These are phyloP conservation scores for Scrobipalpa costella DNA, from an alignment of 2,888 invertebrate genomes.

Conservation along the genomic window DNA sequence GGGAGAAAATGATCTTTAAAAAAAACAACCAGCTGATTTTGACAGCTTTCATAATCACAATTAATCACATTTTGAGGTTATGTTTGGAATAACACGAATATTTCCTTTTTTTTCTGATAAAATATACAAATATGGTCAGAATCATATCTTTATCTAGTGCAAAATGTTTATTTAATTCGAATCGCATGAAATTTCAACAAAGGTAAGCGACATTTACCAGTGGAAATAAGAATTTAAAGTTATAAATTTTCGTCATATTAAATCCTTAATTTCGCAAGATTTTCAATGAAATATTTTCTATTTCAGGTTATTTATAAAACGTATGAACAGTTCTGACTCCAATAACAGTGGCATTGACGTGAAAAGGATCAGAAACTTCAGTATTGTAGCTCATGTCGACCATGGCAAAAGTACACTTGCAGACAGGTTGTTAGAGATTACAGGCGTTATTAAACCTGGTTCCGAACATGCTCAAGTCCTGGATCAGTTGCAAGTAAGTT, in stretches of 20 bases:
- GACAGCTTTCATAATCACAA: not conserved
- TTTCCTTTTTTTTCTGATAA: not conserved
- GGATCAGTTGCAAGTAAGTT: constrained; percentile 85
- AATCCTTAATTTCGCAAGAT: not conserved
- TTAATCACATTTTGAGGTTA: constrained; percentile 7
- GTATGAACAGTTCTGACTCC: constrained; percentile 50
- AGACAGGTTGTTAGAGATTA: constrained; percentile 95
- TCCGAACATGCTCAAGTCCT: constrained; percentile 86
- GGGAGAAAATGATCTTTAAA: not conserved
- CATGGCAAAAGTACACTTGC: constrained; percentile 99
- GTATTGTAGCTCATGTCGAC: constrained; percentile 99
- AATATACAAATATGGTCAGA: constrained; percentile 25
- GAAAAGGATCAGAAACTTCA: constrained; percentile 91
- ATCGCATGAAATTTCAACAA: constrained; percentile 31
- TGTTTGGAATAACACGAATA: not conserved
- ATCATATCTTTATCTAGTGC: constrained; percentile 22
- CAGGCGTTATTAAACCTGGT: constrained; percentile 88
- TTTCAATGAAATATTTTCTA: not conserved
- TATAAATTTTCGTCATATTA: not conserved
- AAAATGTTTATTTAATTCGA: constrained; percentile 23
- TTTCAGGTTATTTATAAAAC: constrained; percentile 44
- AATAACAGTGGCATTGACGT: constrained; percentile 46
- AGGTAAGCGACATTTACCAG: constrained; percentile 30
- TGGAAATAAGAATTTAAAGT: not conserved
- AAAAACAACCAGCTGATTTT: constrained; percentile 8